Percentiles rank a stretch among this genome's conserved stretches.
These are phyloP conservation scores for Gymnorhina tibicen DNA, from an alignment of 2,113 vertebrate species.

Conservation along the genomic window DNA sequence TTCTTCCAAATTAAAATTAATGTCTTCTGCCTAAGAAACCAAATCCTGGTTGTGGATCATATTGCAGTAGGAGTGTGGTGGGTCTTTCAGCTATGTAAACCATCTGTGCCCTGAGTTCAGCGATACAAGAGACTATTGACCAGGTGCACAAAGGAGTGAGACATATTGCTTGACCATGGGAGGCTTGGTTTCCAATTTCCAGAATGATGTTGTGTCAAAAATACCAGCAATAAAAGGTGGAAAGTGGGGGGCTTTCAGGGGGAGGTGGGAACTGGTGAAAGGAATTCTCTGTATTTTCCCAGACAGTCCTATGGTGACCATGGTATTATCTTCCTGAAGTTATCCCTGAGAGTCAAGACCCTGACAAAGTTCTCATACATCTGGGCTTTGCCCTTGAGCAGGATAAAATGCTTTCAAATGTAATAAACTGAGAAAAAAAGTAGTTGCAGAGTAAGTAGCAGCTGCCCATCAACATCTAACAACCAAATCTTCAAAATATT, in stretches of 20 bases:
- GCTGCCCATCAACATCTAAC: not conserved
- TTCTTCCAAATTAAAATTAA: conserved; percentile 24
- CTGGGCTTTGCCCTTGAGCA: not conserved
- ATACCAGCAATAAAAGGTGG: not conserved
- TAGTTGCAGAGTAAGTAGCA: not conserved
- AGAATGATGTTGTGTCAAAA: not conserved
- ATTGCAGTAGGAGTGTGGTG: conserved; percentile 9
- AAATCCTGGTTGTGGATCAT: conserved; percentile 4
- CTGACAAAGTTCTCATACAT: not conserved
- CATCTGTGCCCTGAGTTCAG: conserved; percentile 16
- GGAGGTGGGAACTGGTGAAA: not conserved
- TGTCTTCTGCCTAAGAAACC: conserved; percentile 11
- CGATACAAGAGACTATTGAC: not conserved
- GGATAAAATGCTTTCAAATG: not conserved
- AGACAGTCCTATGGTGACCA: not conserved
- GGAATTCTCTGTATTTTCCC: conserved; percentile 3
- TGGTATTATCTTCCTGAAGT: not conserved
- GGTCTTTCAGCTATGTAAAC: conserved; percentile 33
- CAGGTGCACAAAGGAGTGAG: conserved; percentile 27
- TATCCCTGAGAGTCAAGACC: not conserved
- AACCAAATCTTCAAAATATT: not conserved
- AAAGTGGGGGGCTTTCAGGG: not conserved
- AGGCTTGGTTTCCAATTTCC: conserved; percentile 26
- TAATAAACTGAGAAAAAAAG: not conserved
- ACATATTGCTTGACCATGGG: not conserved